Base-by-base conservation (phyloP, 92 coral and sea anemone species). In the Paramuricea clavata region DNA sequence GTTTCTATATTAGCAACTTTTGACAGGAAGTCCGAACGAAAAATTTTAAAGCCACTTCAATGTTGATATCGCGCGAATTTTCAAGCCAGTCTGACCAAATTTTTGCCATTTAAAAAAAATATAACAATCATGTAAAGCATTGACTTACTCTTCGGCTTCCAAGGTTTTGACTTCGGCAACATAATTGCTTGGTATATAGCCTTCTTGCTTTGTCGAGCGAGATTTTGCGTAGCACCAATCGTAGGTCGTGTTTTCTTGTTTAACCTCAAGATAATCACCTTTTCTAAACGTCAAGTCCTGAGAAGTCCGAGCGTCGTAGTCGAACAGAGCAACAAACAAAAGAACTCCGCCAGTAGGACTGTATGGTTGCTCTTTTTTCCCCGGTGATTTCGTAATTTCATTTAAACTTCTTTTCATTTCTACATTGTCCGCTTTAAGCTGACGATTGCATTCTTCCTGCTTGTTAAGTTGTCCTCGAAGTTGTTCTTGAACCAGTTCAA, bases 181-280 rank as follows among this genome's bases (percentile, higher is more conserved):
- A 36, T 78, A 60, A 54, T 78, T 78, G 15, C 52, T 78, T 0
- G 83, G 83, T 0, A 78, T 59, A 26, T 78, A 78, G 56, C 83
- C 83, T 1, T 25, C 13, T 17, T 60, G 28, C 7, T 27, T 1
- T 0, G 52, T 56, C 12, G 49, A 32, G 0, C 50, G 71, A 1
- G 83, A 57, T 15, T 42, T 78, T 42, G 83, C 83, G 72, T 50
- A 34, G 69, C 83, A 78, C 83, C 83, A 78, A 43, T 78, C 83
- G 69, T 8, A 34, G 0, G 54, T 15, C 12, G 34, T 23, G 22
- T 76, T 35, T 0, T 76, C 82, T 10, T 3, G n/a, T n/a, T 76
- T 76, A 4, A 76, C 43, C 13, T 76, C 67, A 23, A 76, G 17
- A 54, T 9, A 76, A 22, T 76, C 82, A 0, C 82, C 82, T 34